Percentiles rank a stretch among this genome's conserved stretches.
These are phyloP conservation scores for Lepisosteus oculatus DNA, from an alignment of 2,113 vertebrate genomes.

Conservation along the genomic window DNA sequence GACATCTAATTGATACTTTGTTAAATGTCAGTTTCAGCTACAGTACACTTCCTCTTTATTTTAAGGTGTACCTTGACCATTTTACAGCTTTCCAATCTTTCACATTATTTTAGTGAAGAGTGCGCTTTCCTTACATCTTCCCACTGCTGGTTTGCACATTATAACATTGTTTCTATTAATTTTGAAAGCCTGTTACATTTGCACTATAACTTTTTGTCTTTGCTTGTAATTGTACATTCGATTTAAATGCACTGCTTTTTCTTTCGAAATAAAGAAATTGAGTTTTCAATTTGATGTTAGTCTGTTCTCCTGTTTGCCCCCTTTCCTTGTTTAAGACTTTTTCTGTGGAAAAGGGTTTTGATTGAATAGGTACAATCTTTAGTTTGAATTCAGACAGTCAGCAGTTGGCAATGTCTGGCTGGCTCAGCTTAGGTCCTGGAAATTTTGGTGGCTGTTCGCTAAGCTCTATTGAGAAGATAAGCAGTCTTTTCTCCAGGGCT, in stretches of 20 bases:
- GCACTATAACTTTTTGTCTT: no score
- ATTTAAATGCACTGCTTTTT: slow-evolving; percentile 9
- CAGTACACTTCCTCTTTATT: no score
- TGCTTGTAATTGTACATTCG: no score
- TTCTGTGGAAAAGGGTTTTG: neutral
- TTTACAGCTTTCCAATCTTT: no score
- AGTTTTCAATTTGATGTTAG: slow-evolving; percentile 21
- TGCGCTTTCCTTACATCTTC: no score
- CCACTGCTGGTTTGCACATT: no score
- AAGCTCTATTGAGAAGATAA: neutral
- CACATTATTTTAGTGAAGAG: no score
- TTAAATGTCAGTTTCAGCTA: no score
- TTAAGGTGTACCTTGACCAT: no score
- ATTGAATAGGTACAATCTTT: neutral
- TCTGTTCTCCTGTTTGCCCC: slow-evolving; percentile 22
- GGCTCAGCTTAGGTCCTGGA: slow-evolving; percentile 5
- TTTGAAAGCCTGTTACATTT: no score
- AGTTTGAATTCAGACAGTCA: neutral
- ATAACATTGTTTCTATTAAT: no score
- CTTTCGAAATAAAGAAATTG: slow-evolving; percentile 32
- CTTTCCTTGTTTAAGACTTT: slow-evolving; percentile 17
- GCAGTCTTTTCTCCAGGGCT: neutral
- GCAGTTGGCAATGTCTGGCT: slow-evolving; percentile 14
- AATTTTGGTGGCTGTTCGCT: neutral
- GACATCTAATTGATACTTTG: no score